Base-by-base conservation (phyloP, 2,113 vertebrate species). In the Sturnira hondurensis region DNA sequence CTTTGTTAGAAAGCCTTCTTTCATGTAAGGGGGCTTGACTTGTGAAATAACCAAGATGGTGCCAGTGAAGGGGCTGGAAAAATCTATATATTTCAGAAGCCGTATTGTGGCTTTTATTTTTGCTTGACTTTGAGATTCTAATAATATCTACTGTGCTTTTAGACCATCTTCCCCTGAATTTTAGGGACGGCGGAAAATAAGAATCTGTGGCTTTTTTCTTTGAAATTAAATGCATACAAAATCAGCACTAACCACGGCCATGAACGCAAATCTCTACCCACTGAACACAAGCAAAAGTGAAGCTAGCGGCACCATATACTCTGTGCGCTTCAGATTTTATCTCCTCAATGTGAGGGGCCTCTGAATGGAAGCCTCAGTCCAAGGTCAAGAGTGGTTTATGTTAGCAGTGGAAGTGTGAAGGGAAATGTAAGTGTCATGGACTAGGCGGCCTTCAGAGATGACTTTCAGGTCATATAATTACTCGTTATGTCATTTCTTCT, bases 1-100 rank as follows among this genome's bases (percentile, higher is more conserved):
- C 81, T 94, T 97, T 94, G 97, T 97, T 47, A 92, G 76, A 83
- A 95, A 85, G 76, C 52, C 84, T 90, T 71, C 84, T 95, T 92
- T 96, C 65, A 87, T 94, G 83, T 77, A 76, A 93, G 52, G 73
- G 88, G 67, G 74, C 89, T 84, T 47, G 45, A 73, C 86, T n/a
- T 67, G 80, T 80, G 89, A 81, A 95, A 96, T 91, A 91, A 96
- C 74, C 58, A 58, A 3, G 13, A 84, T 89, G 58, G 41, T 70
- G 22, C 56, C 58, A 86, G 28, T 45, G 41, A 95, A 94, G 84
- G 65, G 93, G 33, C 0, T 85, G 24, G 20, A n/a, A 94, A 87
- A 94, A 93, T n/a, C 89, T 61, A 93, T 85, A 47, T 36, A 54
- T 85, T 93, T 95, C 47, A 74, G 54, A 89, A 93, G 78, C 73